phyloP scores from a whole-genome alignment of 2,888 invertebrate genomes.

The Acanthopleura granulata region DNA sequence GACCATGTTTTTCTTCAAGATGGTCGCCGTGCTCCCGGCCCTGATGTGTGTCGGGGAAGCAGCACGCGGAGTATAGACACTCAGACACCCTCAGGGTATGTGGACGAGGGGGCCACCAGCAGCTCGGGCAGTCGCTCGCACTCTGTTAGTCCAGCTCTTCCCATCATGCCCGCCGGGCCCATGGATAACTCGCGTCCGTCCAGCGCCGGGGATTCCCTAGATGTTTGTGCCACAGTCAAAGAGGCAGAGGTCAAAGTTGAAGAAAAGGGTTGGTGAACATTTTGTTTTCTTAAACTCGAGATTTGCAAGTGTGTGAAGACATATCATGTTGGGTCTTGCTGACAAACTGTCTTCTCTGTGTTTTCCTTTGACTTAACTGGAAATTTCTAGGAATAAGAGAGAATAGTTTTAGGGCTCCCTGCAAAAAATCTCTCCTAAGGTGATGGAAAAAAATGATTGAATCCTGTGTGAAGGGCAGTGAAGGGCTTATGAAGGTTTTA shows the following conservation, averaged over 20 bases:
- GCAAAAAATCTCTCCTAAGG: too few species aligned
- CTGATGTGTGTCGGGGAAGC: slow-evolving; percentile 75
- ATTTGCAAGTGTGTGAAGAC: too few species aligned
- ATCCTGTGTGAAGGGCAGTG: too few species aligned
- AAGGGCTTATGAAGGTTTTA: too few species aligned
- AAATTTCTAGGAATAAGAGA: too few species aligned
- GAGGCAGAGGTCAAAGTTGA: slow-evolving; percentile 16
- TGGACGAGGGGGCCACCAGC: slow-evolving; percentile 27
- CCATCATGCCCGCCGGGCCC: slow-evolving; percentile 70
- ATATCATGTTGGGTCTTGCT: too few species aligned
- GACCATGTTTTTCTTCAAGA: slow-evolving; percentile 78
- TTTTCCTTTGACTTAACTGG: too few species aligned
- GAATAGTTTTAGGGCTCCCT: too few species aligned
- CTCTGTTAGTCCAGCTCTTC: slow-evolving; percentile 76
- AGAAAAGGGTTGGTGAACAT: background rate
- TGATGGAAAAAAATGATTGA: too few species aligned
- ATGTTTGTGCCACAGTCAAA: slow-evolving; percentile 21
- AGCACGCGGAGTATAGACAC: slow-evolving; percentile 83
- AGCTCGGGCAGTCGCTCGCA: slow-evolving; percentile 67
- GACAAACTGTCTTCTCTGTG: too few species aligned
- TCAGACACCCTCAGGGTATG: slow-evolving; percentile 80
- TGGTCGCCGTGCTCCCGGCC: slow-evolving; percentile 87
- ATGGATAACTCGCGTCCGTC: slow-evolving; percentile 75
- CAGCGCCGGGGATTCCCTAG: slow-evolving; percentile 70
- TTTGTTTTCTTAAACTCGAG: too few species aligned